Percentiles rank a stretch among this genome's conserved stretches.
phyloP scores from a whole-genome alignment of 2,797 vertebrate species.

The Cynopterus sphinx region DNA sequence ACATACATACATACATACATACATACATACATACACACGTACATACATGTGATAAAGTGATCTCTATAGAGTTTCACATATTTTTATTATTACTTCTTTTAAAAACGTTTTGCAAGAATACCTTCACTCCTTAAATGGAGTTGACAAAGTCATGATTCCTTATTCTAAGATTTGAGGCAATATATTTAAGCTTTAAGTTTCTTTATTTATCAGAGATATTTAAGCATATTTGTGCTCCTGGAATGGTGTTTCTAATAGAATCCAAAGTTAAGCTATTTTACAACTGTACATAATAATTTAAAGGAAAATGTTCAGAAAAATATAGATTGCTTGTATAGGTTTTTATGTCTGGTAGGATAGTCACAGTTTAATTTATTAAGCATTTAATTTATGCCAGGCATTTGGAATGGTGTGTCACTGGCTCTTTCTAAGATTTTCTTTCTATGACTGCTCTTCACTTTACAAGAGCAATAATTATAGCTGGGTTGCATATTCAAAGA shows the following conservation, averaged over 20 bases:
- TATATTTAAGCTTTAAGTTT: neutral
- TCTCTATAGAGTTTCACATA: neutral
- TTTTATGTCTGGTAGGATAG: neutral
- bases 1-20: too few species aligned
- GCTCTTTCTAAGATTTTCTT: neutral
- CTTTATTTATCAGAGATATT: neutral
- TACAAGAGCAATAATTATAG: neutral
- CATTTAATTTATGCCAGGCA: neutral
- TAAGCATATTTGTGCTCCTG: neutral
- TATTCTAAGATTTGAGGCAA: neutral
- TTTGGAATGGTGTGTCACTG: neutral
- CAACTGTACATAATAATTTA: neutral
- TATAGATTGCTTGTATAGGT: neutral
- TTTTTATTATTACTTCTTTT: neutral
- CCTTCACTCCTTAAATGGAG: neutral
- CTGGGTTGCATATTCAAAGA: neutral
- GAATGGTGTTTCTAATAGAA: neutral
- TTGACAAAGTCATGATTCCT: neutral
- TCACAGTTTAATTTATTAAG: neutral
- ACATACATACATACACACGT: too few species aligned
- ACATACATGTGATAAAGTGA: neutral
- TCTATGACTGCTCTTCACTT: neutral
- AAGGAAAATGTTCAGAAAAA: neutral
- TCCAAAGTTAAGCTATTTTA: neutral
- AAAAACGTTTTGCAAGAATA: neutral